Conservation (phyloP, 2,113 vertebrate genomes). For the Agapornis roseicollis region DNA sequence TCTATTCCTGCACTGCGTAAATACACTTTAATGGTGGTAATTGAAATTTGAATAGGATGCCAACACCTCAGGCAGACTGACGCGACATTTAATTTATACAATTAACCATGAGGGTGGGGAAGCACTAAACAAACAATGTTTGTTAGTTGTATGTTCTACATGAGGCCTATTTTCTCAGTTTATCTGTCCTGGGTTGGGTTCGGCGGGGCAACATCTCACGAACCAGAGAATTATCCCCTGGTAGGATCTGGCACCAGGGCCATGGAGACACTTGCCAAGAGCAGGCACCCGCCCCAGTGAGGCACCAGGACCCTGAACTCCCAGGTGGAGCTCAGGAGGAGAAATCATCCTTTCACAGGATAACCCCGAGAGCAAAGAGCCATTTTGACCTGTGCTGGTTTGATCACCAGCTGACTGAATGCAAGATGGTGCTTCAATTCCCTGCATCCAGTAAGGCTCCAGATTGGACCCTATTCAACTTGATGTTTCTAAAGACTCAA, state of each 20-base stretch:
- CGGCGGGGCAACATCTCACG: not conserved
- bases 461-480: not conserved
- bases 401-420: not conserved
- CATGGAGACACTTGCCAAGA: not conserved
- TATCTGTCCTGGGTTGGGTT: conserved; percentile 13
- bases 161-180: conserved; percentile 25
- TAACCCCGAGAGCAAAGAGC: not conserved
- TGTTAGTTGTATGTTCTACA: conserved; percentile 24
- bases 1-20: conserved; percentile 26
- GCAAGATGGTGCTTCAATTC: not conserved
- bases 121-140: conserved; percentile 45
- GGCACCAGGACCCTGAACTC: not conserved
- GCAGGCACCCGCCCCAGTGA: accelerated
- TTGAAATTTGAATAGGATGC: conserved; percentile 64
- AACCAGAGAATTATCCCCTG: not conserved
- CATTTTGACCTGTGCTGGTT: accelerated
- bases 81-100: conserved; percentile 58
- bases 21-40: conserved; percentile 62
- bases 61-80: conserved; percentile 60
- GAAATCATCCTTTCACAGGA: not conserved
- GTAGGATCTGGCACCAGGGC: not conserved
- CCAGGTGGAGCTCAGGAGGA: accelerated
- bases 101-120: conserved; percentile 45
- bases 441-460: accelerated
- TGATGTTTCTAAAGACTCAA: not conserved